phyloP scores from a whole-genome alignment of 2,888 invertebrate species.

The Ennomos erosarius region DNA sequence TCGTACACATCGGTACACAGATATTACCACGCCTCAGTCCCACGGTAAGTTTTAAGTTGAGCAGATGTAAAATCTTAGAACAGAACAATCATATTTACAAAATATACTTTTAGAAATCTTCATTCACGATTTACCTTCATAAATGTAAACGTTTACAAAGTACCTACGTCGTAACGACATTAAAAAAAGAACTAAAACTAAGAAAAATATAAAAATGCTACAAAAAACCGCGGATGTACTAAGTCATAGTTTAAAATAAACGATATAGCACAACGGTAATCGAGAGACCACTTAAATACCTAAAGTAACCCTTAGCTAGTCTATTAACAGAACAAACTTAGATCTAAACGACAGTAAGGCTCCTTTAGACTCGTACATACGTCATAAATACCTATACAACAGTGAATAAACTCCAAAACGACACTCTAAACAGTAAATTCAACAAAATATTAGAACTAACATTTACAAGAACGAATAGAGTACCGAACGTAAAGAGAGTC shows the following conservation, averaged over 20 bases:
- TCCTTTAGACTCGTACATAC: slow-evolving; percentile 69
- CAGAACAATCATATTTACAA: slow-evolving; percentile 82
- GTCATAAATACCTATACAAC: slow-evolving; percentile 76
- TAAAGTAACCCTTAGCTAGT: slow-evolving; percentile 62
- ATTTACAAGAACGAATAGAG: slow-evolving; percentile 64
- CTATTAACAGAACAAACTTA: slow-evolving; percentile 75
- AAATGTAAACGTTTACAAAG: slow-evolving; percentile 75
- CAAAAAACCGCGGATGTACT: slow-evolving; percentile 51
- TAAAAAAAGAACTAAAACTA: slow-evolving; percentile 63
- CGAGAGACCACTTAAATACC: slow-evolving; percentile 56
- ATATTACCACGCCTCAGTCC: slow-evolving; percentile 59
- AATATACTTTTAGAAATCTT: slow-evolving; percentile 73
- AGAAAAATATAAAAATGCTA: slow-evolving; percentile 56
- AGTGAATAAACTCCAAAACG: slow-evolving; percentile 78
- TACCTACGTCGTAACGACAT: slow-evolving; percentile 68
- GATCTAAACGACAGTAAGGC: slow-evolving; percentile 75
- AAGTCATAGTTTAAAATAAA: slow-evolving; percentile 49
- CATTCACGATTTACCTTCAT: slow-evolving; percentile 55
- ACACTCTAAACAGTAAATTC: slow-evolving; percentile 74
- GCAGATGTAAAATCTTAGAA: slow-evolving; percentile 82
- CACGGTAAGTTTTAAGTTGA: slow-evolving; percentile 80
- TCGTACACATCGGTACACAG: slow-evolving; percentile 16
- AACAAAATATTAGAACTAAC: slow-evolving; percentile 74
- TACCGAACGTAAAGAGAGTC: slow-evolving; percentile 1
- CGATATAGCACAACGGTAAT: slow-evolving; percentile 61